Base-by-base conservation (phyloP, 2,113 vertebrate genomes). In the Hiodon tergisus region DNA sequence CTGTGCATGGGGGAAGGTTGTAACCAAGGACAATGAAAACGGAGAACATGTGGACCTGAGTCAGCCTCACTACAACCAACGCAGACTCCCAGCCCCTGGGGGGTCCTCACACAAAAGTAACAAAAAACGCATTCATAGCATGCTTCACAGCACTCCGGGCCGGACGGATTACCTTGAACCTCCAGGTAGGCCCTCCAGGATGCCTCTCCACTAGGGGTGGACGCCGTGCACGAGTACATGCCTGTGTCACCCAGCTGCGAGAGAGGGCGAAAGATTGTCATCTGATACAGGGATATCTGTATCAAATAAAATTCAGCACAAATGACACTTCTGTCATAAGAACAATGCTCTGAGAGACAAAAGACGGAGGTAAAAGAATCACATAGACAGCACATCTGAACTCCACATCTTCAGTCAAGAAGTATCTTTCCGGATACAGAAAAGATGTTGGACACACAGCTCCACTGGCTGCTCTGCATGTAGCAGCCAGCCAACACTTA, bases 101-200 rank as follows among this genome's bases (percentile, higher is more conserved):
- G 7, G 60, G 58, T 53, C 47, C 8, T 52, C 50, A 6, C 17
- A 54, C 61, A 11, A 62, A 14, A 55, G 73, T 67, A 47, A 74
- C 5, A 4, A 61, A 60, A 79, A 31, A 71, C 79, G 67, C 47
- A 77, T 76, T 62, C 74, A 63, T 51, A 78, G 70, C 31, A 31
- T 31, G 31, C 31, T 31, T 31, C 31, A 31, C 31, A 31, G 31
- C 2, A 31, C 31, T 31, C 31, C 31, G 31, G 31, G 31, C 31
- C 52, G 4, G 74, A 68, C 71, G 63, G 50, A 0, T 90, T 92
- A 98, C 97, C 96, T 93, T 98, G 96, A 62, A 99, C 94, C 81
- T 98, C 96, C 74, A 98, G 91, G 87, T 91, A 94, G 0, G 97
- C 94, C 50, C 92, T 98, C 97, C 97, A 98, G 0, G 95, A 93